phyloP scores from a whole-genome alignment of 1,140 invertebrate genomes.

The Anoplolepis gracilipes region DNA sequence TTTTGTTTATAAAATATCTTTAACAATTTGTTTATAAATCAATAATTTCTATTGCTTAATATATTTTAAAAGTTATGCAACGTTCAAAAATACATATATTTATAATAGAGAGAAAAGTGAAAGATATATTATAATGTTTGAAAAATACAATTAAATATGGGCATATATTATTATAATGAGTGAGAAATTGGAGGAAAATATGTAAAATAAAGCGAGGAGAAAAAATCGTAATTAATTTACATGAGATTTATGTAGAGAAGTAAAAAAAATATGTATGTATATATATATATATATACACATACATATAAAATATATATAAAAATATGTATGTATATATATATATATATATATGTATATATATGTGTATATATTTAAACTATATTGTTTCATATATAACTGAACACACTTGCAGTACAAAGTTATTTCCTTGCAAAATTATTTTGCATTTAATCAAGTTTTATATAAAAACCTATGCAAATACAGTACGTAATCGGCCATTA shows the following conservation, averaged over 20 bases:
- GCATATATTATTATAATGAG: background rate
- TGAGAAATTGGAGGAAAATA: background rate
- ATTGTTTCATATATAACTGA: constrained; percentile 24
- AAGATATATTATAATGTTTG: constrained; percentile 14
- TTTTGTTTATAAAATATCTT: background rate
- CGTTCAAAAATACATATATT: background rate
- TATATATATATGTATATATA: too few species aligned
- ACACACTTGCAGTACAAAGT: constrained; percentile 38
- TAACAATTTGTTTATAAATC: background rate
- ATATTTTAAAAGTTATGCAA: too few species aligned
- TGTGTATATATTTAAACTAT: constrained; percentile 53
- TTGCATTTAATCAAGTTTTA: constrained; percentile 13
- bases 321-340: too few species aligned
- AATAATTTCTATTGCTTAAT: background rate
- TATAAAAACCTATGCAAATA: constrained; percentile 52
- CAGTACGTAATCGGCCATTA: constrained; percentile 3
- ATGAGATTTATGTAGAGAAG: constrained; percentile 28
- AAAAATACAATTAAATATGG: constrained; percentile 13
- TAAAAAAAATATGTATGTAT: too few species aligned
- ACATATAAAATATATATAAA: too few species aligned
- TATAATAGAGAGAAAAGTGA: too few species aligned
- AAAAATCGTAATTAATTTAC: constrained; percentile 36
- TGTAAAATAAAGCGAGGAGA: constrained; percentile 2
- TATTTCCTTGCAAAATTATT: constrained; percentile 20
- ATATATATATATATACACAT: too few species aligned